These are phyloP conservation scores for Cyaniris semiargus DNA, from an alignment of 2,888 invertebrate genomes.

Conservation along the genomic window DNA sequence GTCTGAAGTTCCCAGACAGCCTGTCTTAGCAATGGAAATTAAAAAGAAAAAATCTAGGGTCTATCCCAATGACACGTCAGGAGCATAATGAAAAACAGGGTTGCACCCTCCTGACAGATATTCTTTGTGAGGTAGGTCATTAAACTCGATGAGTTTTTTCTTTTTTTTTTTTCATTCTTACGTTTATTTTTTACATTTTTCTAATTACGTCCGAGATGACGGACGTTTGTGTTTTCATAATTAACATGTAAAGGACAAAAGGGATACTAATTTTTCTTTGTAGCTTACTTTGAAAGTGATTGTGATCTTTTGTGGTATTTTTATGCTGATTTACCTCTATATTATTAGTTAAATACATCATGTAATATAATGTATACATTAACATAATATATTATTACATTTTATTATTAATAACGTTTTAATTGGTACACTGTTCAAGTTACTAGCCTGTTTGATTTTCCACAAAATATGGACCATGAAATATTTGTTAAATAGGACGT, in stretches of 20 bases:
- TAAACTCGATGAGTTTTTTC: conserved; percentile 20
- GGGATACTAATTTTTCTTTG: not conserved
- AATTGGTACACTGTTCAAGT: not conserved
- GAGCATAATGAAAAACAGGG: conserved; percentile 33
- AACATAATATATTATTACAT: not conserved
- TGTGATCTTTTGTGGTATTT: not conserved
- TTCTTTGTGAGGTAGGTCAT: conserved; percentile 34
- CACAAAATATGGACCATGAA: not conserved
- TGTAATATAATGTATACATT: too few species aligned
- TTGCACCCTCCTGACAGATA: conserved; percentile 32
- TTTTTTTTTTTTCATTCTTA: conserved; percentile 8
- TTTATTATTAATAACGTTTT: not conserved
- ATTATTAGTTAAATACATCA: not conserved
- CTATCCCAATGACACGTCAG: conserved; percentile 33
- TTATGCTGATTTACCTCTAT: too few species aligned
- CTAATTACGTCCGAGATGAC: not conserved
- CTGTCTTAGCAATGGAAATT: conserved; percentile 27
- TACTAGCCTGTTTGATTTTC: not conserved
- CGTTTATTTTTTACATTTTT: conserved; percentile 18
- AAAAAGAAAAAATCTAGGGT: conserved; percentile 34
- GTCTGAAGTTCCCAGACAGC: conserved; percentile 2
- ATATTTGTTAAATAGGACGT: too few species aligned
- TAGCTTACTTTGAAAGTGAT: not conserved
- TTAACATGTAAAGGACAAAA: not conserved
- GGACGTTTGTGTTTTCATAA: not conserved